A percentile compares a stretch with the other conserved stretches of the same genome.
These are phyloP conservation scores for Rhinogobius similis DNA, from an alignment of 2,113 vertebrate species.

Conservation along the genomic window DNA sequence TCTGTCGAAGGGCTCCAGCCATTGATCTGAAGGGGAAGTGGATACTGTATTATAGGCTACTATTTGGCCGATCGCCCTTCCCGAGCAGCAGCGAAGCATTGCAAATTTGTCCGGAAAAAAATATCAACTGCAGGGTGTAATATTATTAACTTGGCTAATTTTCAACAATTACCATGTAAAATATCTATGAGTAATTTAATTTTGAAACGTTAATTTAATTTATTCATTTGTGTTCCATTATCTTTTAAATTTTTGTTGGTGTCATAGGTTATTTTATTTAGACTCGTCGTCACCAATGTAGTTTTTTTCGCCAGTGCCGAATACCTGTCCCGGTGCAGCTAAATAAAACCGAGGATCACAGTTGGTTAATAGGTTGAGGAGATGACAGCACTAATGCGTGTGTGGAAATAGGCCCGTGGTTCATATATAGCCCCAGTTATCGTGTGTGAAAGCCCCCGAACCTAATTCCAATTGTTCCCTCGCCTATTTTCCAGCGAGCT, in stretches of 20 bases:
- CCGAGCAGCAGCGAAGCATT: not conserved
- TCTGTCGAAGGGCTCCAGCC: conserved; percentile 59
- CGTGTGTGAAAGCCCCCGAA: conserved; percentile 87
- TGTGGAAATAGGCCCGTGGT: conserved; percentile 83
- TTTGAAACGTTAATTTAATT: too few relatives aligned
- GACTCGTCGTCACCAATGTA: conserved; percentile 6
- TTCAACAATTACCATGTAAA: too few relatives aligned
- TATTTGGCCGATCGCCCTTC: not conserved
- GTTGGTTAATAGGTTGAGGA: conserved; percentile 80
- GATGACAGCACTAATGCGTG: conserved; percentile 89
- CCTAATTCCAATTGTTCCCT: conserved; percentile 88
- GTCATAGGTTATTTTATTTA: not conserved
- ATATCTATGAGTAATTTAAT: too few relatives aligned
- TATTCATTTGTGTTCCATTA: too few relatives aligned
- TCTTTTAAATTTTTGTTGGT: not conserved
- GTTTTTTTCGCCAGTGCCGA: conserved; percentile 24
- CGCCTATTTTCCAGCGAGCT: conserved; percentile 95
- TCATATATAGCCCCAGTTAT: conserved; percentile 85
- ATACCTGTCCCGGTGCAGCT: conserved; percentile 63
- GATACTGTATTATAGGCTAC: conserved; percentile 50
- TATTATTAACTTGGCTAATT: not conserved
- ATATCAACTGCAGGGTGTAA: not conserved
- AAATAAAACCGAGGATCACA: conserved; percentile 78
- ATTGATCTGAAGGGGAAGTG: conserved; percentile 70
- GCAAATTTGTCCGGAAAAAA: not conserved